Evolutionary conservation across 2,797 vertebrate species (phyloP), one percentile per base, ranked within the genome.

Genomic region (Apogon hyalosoma): DNA sequence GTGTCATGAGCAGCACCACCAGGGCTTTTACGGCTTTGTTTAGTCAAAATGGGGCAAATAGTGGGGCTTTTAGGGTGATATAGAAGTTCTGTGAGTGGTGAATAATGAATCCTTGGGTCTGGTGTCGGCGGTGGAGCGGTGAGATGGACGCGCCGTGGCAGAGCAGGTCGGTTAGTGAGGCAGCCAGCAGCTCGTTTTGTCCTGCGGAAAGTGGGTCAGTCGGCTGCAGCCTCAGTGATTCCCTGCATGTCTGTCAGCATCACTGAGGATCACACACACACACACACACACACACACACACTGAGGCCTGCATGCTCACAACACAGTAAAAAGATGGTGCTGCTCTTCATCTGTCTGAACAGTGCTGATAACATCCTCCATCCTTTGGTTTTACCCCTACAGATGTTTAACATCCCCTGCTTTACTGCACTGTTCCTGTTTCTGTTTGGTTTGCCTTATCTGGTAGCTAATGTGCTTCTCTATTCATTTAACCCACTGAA

Each of bases 181-280:
- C 63, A 63, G 59, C 41, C 36, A 77, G 73, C 74, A 76, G 75
- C 72, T 76, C 75, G 66, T 83, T 75, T 63, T 84, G 82, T 86
- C 68, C 64, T 46, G 82, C 64, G 16, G 84, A 89, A 93, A 91
- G 79, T 92, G 92, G 93, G 93, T 93, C 93, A 93, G 79, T 72
- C 73, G 70, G 86, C 80, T 85, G 87, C 75, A 72, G 77, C 73
- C 63, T 69, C 50, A 68, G 48, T 19, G 75, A 45, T n/a, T 53
- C 66, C 49, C 63, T 40, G 66, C 43, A 41, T 15, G 74, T 70
- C 63, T 73, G 79, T 83, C 80, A 74, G 63, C 69, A 74, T 76
- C 79, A 53, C 43, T 73, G 58, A 68, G 39, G 11, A 52, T 64
- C 79, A 24, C 80, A 51, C 63, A 43, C 58, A 59, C 18, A 51